Evolutionary conservation across 2,888 invertebrate species (phyloP), one percentile per base, ranked within the genome.

Genomic region (Sepiola atlantica): DNA sequence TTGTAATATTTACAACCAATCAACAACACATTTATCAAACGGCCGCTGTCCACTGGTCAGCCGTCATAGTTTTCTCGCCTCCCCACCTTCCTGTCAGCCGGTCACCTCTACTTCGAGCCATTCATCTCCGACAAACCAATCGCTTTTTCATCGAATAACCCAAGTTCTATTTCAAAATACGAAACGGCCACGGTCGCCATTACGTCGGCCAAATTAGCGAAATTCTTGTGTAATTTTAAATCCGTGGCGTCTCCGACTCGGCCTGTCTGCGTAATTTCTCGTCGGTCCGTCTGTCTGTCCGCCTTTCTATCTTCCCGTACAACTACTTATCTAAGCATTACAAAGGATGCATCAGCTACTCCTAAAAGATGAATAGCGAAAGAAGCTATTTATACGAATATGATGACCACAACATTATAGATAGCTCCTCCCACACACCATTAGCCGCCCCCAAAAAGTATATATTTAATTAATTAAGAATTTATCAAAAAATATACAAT

Each of bases 11-110:
- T 77, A 77, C 77, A 77, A 77, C 77, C 77, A 77, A 77, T 77
- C 77, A 77, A 77, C 77, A 77, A 77, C 77, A 77, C 77, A 77
- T 77, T 77, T 77, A 77, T 77, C 77, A 77, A 77, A 77, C 77
- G n/a, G n/a, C 14, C 77, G 77, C n/a, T 77, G 77, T 77, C 77
- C 28, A 77, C n/a, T 77, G 28, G 77, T 77, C 77, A 77, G 77
- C 77, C 77, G 45, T 45, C 45, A 45, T 45, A 8, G 2, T 77
- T 77, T 77, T 77, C n/a, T 28, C n/a, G 0, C n/a, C 45, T 8
- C 45, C 45, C 2, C 45, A 45, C 45, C 8, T 28, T 10, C 12
- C 77, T 77, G 28, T 77, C 77, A 77, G 77, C 77, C 77, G 77
- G 77, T 77, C 77, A 77, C 77, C n/a, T 77, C n/a, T 77, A n/a